phyloP scores from a whole-genome alignment of 2,113 vertebrate genomes.

The Peromyscus maniculatus region DNA sequence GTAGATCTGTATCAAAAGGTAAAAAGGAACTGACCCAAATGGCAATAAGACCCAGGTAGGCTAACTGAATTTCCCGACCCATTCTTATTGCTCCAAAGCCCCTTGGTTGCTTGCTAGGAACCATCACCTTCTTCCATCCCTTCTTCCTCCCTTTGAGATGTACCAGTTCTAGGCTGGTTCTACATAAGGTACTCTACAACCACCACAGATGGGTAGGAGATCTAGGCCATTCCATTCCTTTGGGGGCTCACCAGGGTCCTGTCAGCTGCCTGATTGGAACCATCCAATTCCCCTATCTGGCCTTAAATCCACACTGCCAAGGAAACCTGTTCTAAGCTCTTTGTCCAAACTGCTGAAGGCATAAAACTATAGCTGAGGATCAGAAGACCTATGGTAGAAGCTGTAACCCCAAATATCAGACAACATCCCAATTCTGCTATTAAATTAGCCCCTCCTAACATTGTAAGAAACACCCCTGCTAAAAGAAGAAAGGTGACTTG shows the following conservation, averaged over 20 bases:
- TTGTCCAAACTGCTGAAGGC: not conserved
- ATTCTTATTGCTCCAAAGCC: not conserved
- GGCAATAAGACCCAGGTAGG: not conserved
- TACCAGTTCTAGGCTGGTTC: not conserved
- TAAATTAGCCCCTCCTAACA: not conserved
- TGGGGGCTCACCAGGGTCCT: not conserved
- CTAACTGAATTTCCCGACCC: not conserved
- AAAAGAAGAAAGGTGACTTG: not conserved
- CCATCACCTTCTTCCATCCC: not conserved
- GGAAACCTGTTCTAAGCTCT: not conserved
- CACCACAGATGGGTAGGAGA: not conserved
- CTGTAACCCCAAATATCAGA: not conserved
- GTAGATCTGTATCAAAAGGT: not conserved
- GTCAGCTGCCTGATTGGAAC: not conserved
- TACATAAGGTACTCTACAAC: not conserved
- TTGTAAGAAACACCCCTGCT: not conserved
- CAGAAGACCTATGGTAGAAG: not conserved
- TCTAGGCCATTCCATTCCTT: not conserved
- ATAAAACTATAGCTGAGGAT: not conserved
- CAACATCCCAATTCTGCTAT: not conserved
- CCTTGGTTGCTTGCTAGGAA: not conserved
- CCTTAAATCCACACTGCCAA: not conserved
- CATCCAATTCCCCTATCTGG: not conserved
- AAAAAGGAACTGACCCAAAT: rapidly evolving
- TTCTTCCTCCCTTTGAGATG: not conserved